phyloP scores from a whole-genome alignment of 2,113 vertebrate species.

The Semnornis frantzii region DNA sequence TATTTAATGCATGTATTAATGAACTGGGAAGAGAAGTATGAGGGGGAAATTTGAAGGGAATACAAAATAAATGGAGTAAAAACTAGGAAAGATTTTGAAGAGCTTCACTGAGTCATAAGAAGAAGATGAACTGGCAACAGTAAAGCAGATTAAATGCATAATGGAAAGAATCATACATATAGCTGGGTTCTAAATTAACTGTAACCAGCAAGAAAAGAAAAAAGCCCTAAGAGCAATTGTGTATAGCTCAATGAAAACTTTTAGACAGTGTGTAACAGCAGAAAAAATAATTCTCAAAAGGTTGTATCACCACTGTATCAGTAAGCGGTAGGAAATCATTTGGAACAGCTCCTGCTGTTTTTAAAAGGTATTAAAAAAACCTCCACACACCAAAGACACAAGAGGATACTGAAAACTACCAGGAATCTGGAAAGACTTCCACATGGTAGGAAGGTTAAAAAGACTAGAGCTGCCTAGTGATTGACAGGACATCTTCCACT shows the following conservation, averaged over 20 bases:
- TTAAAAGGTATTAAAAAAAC: conserved; percentile 7
- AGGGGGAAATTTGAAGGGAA: conserved; percentile 44
- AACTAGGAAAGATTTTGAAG: conserved; percentile 29
- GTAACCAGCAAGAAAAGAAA: conserved; percentile 12
- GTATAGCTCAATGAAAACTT: conserved; percentile 40
- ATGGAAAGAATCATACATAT: conserved; percentile 39
- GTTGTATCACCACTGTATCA: not conserved
- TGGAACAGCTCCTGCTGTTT: conserved; percentile 45
- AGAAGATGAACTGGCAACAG: conserved; percentile 38
- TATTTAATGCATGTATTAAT: conserved; percentile 51
- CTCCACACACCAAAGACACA: not conserved
- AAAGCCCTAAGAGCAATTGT: not conserved
- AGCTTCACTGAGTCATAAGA: conserved; percentile 42
- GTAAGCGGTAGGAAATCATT: conserved; percentile 13
- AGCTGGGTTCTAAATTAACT: conserved; percentile 50
- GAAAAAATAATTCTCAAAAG: conserved; percentile 15
- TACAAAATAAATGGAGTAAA: conserved; percentile 36
- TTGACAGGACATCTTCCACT: not conserved
- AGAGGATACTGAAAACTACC: not conserved
- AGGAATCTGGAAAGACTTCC: not conserved
- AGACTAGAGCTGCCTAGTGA: not conserved
- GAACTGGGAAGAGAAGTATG: conserved; percentile 54
- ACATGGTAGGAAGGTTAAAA: not conserved
- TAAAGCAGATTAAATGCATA: conserved; percentile 47
- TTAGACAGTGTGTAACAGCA: conserved; percentile 15